Evolutionary conservation across 1,140 invertebrate species (phyloP).

Genomic region (Saccostrea glomerata): DNA sequence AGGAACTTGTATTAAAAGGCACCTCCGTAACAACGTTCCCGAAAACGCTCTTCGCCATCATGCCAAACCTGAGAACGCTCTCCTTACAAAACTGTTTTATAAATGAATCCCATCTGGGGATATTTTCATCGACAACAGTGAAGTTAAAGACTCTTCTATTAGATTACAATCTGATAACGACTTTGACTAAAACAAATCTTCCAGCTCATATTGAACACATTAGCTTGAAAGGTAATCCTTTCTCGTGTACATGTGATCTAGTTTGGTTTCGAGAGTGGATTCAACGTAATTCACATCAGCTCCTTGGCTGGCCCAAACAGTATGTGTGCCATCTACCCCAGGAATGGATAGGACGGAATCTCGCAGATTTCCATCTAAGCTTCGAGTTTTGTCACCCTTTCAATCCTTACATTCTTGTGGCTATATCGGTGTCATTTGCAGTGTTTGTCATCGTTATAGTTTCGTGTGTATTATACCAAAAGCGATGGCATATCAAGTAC

Average conservation of each 20-base stretch:
- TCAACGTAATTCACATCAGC: no score
- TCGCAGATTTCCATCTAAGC: conserved; percentile 31
- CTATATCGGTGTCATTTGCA: neutral
- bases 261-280: conserved; percentile 43
- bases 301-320: neutral
- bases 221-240: conserved; percentile 31
- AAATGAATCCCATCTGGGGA: neutral
- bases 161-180: conserved; percentile 1
- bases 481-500: conserved; percentile 41
- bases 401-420: conserved; percentile 5
- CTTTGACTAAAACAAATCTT: conserved; percentile 19
- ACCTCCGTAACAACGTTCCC: neutral
- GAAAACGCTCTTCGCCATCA: neutral
- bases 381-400: neutral
- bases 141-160: neutral
- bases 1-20: neutral
- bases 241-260: conserved; percentile 41
- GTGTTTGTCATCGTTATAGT: neutral
- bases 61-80: neutral
- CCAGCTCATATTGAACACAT: neutral
- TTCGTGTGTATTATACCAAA: neutral
- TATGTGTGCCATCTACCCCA: conserved; percentile 33
- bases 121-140: neutral
- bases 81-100: neutral
- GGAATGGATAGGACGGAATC: neutral